These are phyloP conservation scores for Branchipolynoe longqiensis DNA, from an alignment of 2,888 invertebrate species.

Conservation along the genomic window DNA sequence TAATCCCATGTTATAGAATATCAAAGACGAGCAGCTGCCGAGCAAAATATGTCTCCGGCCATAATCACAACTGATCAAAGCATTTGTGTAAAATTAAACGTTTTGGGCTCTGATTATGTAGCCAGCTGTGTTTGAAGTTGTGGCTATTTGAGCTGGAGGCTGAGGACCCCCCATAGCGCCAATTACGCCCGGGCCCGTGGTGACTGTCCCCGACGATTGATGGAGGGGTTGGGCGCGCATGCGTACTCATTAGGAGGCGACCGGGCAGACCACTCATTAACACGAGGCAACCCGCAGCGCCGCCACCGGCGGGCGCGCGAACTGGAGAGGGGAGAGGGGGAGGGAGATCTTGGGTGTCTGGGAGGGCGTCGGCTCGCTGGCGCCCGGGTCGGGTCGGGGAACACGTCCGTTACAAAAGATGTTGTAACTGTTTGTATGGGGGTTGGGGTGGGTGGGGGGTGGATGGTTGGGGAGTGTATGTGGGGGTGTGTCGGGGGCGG, in stretches of 20 bases:
- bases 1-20: slow-evolving; percentile 39
- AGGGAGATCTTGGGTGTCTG: no score
- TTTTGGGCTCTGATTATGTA: slow-evolving; percentile 35
- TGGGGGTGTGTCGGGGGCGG: no score
- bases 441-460: no score
- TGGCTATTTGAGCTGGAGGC: slow-evolving; percentile 2
- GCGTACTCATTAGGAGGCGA: slow-evolving; percentile 17
- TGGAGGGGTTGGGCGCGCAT: background rate
- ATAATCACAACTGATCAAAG: slow-evolving; percentile 50
- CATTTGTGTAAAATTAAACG: slow-evolving; percentile 20
- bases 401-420: background rate
- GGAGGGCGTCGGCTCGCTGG: background rate
- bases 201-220: slow-evolving; percentile 27
- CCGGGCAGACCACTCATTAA: slow-evolving; percentile 26
- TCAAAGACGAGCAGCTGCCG: slow-evolving; percentile 15
- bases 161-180: slow-evolving; percentile 2
- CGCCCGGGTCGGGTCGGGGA: background rate
- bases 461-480: no score
- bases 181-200: background rate
- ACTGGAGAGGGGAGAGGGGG: background rate
- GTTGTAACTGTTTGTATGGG: background rate
- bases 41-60: slow-evolving; percentile 22
- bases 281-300: background rate
- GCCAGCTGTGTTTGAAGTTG: slow-evolving; percentile 55
- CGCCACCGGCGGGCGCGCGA: background rate